Evolutionary conservation across 35 echinoderm and acorn worm genomes (phyloP), one percentile per base, ranked within the genome.

Genomic region (Heliocidaris erythrogramma): DNA sequence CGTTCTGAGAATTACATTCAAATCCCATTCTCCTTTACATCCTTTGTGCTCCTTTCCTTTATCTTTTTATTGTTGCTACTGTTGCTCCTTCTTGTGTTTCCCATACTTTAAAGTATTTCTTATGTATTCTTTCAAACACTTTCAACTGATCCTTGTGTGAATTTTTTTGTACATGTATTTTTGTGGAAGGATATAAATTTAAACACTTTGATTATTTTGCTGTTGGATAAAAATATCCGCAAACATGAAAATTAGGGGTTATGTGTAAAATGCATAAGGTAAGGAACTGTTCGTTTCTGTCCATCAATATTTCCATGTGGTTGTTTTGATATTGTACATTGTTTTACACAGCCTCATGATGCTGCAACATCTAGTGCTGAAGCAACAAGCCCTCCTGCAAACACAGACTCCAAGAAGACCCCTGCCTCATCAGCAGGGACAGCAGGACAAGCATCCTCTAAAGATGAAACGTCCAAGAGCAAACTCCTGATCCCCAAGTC

Each of bases 401-500:
- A 90, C 30, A 52, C 42, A 2, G 84, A 92, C 56, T 11, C 59
- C 18, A 95, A 95, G 61, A 96, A 94, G 27, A 50, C 95, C 13
- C 31, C 93, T 18, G 49, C 86, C 31, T 69, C 93, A 47, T 65
- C 47, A 59, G 91, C 91, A 92, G 47, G 48, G 50, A 50, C 31
- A 30, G 47, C 89, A 6, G n/a, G 52, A 92, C 31, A 48, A 29
- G 32, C 95, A 9, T n/a, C 61, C 6, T 32, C 32, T 48, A 97
- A 97, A 86, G 92, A 93, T 18, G 95, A 97, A 48, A 30, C 95
- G 4, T 56, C 95, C 30, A 97, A 97, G 94, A 90, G 52, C 30
- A 99, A 97, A 93, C 94, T 96, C 0, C 96, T 99, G 35, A 91
- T 99, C 49, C 95, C 98, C 18, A 99, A 99, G 97, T 99, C 98